Conservation (phyloP, 2,888 invertebrate species). For the Labia minor region DNA sequence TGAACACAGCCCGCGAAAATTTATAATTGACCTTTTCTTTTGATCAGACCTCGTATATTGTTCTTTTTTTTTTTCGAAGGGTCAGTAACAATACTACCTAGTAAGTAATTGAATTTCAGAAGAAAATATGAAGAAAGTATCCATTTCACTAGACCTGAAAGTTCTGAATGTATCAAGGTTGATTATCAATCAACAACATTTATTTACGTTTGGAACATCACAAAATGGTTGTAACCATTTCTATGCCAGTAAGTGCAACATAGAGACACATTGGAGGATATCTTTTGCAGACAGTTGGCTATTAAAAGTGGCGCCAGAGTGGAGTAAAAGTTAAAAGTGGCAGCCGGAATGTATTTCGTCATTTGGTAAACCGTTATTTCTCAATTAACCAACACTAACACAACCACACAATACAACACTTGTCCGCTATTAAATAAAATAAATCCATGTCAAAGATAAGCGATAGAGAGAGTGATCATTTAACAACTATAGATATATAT, state of each 20-base stretch:
- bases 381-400: neutral
- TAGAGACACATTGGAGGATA: neutral
- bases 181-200: too few relatives aligned
- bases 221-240: neutral
- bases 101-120: too few relatives aligned
- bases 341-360: slow-evolving; percentile 8
- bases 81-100: too few relatives aligned
- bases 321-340: slow-evolving; percentile 13
- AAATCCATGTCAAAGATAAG: slow-evolving; percentile 13
- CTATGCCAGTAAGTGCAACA: slow-evolving; percentile 7
- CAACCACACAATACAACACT: neutral
- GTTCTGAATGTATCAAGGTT: too few relatives aligned
- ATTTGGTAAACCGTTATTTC: neutral
- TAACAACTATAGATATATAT: neutral
- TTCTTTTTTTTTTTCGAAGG: too few relatives aligned
- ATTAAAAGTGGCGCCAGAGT: slow-evolving; percentile 7
- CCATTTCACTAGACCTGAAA: too few relatives aligned
- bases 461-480: slow-evolving; percentile 13
- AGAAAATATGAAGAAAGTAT: too few relatives aligned
- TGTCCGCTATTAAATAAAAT: slow-evolving; percentile 3
- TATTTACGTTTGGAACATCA: too few relatives aligned
- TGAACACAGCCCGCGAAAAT: too few relatives aligned
- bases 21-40: too few relatives aligned
- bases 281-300: slow-evolving; percentile 5
- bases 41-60: too few relatives aligned